phyloP scores from a whole-genome alignment of 2,888 invertebrate species.

The Nasonia oneida region DNA sequence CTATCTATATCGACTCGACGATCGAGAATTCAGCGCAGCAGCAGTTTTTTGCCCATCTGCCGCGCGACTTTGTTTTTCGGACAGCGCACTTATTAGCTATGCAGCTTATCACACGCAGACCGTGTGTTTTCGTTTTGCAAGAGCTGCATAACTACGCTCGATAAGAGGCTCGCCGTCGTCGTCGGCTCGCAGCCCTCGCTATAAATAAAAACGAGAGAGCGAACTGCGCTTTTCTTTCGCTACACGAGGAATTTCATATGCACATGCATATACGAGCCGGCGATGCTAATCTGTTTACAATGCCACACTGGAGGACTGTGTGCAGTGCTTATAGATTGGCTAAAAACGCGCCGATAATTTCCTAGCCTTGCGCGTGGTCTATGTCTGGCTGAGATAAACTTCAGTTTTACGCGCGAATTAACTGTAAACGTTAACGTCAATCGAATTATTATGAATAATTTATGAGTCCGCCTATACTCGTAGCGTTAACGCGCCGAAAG shows the following conservation, averaged over 20 bases:
- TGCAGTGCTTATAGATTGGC: not conserved
- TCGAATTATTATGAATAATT: not conserved
- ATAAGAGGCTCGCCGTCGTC: constrained; percentile 1
- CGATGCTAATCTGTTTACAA: not conserved
- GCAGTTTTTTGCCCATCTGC: not conserved
- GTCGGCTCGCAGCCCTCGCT: not conserved
- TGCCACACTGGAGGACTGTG: not conserved
- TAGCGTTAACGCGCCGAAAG: not conserved
- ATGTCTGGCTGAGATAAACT: not conserved
- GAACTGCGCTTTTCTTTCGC: not conserved
- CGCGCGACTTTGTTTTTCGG: no score
- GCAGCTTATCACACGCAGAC: not conserved
- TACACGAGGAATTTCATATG: not conserved
- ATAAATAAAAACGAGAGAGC: not conserved
- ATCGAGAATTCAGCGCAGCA: not conserved
- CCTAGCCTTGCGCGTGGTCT: not conserved
- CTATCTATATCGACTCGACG: not conserved
- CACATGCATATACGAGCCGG: not conserved
- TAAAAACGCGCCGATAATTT: not conserved
- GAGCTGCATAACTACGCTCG: not conserved
- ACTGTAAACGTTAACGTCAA: not conserved
- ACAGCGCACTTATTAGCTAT: no score
- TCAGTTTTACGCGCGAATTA: not conserved
- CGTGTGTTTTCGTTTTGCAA: not conserved
- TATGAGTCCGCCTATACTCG: not conserved